Base-by-base conservation (phyloP, 2,888 invertebrate species). In the Stenolophus ochropezus region DNA sequence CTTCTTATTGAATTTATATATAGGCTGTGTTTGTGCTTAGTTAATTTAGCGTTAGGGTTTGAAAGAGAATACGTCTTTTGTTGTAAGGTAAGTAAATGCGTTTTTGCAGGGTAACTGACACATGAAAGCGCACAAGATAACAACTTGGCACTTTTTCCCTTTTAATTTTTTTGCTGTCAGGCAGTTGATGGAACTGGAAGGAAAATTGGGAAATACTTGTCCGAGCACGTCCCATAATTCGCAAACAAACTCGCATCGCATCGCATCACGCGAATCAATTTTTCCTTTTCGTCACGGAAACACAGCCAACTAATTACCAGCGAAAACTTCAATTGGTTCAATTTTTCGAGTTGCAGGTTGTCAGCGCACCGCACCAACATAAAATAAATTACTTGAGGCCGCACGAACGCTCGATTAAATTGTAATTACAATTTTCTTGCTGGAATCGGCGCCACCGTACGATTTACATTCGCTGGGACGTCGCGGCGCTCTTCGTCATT, bases 361-460 rank as follows among this genome's bases (percentile, higher is more conserved):
- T 80, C 80, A 80, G 80, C 79, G 53, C 53, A 65, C 73, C 73
- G 23, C 73, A 47, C 80, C 69, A 71, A 80, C 73, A 80, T 80
- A 71, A 80, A 80, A 80, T 73, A 80, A 80, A 80, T 80, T 53
- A 80, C 56, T 80, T 53, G 58, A 80, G 73, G 73, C 73, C 73
- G 47, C 80, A 80, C 80, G 80, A 80, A 80, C 73, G 33, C 80
- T 73, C 80, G 71, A 80, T 80, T 80, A 80, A 80, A 80, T 80
- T 80, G 80, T 80, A 80, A 80, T 80, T 80, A 71, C 80, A 73
- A 80, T 80, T 80, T 80, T 80, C 73, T 80, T 80, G 51, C 73
- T 42, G 33, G 33, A 49, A n/a, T 42, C 61, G 25, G 61, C 14
- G 61, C n/a, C 61, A 61, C 23, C 61, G 23, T 21, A 14, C 21